Evolutionary conservation across 2,113 vertebrate species (phyloP), one percentile per base, ranked within the genome.

Genomic region (Pseudopodoces humilis): DNA sequence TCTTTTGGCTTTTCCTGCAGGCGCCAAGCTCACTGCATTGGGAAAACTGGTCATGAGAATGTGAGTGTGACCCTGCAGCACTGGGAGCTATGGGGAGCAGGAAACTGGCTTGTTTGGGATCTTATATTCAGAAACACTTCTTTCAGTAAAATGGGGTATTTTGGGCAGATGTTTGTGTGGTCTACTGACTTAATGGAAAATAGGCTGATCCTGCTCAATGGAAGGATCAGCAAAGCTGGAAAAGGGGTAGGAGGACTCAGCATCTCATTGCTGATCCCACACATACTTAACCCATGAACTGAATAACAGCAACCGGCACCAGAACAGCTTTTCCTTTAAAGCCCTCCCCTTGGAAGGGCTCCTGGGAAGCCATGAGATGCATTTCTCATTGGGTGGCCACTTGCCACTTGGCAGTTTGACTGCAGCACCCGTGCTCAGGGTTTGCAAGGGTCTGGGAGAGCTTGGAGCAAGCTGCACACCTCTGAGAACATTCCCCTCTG

Each of bases 221-320:
- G 84, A 70, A 86, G 31, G 15, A 14, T 35, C 58, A 25, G 62
- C 31, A 18, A 50, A 15, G 28, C 4, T 86, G 80, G 52, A 56
- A 49, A 37, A 30, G 60, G 49, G 55, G 18, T 31, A 25, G 79
- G 53, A n/a, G 35, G 44, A 49, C 16, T 60, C 71, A 46, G 44
- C 59, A 28, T 9, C 20, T 53, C 59, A 20, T 7, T 35, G 63
- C 30, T 18, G 2, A 58, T 30, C 15, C 60, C 7, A 17, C 13
- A 0, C 1, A 5, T 20, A 6, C n/a, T 62, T 35, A 37, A 37
- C 5, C 8, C 10, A 22, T 0, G 7, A 16, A 16, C 3, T 23
- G 80, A 63, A 6, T 10, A 39, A 78, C 0, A 0, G 55, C 49
- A 37, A 22, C 1, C 0, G 1, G 30, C 28, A 6, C 25, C 17